These are phyloP conservation scores for Ooceraea biroi DNA, from an alignment of 1,140 invertebrate species.

Conservation along the genomic window DNA sequence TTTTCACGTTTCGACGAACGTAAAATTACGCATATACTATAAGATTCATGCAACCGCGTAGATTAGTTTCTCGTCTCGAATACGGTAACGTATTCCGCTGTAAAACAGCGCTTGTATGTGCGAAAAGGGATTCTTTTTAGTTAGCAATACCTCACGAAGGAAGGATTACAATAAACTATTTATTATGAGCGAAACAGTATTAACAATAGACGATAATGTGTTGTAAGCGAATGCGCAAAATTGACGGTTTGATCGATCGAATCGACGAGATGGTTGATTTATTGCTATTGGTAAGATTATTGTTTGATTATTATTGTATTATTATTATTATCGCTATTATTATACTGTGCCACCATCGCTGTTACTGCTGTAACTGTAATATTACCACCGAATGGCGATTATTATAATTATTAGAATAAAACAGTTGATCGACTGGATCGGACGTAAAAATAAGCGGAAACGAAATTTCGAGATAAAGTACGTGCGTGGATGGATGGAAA, in stretches of 20 bases:
- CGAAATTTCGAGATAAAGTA: slow-evolving; percentile 4
- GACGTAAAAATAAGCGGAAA: slow-evolving; percentile 14
- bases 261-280: slow-evolving; percentile 70
- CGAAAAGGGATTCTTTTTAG: background rate
- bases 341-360: background rate
- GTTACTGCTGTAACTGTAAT: background rate
- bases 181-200: slow-evolving; percentile 83
- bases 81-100: background rate
- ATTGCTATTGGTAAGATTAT: slow-evolving; percentile 56
- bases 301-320: slow-evolving; percentile 43
- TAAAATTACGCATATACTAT: background rate
- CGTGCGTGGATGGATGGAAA: background rate
- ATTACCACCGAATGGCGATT: slow-evolving; percentile 28
- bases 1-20: slow-evolving; percentile 3
- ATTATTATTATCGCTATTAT: slow-evolving; percentile 53
- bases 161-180: slow-evolving; percentile 72
- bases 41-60: background rate
- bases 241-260: slow-evolving; percentile 61
- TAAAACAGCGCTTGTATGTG: background rate
- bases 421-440: slow-evolving; percentile 23
- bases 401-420: slow-evolving; percentile 40
- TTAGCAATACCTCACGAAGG: slow-evolving; percentile 9
- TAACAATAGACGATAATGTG: slow-evolving; percentile 78
- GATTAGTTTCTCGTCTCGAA: slow-evolving; percentile 30
- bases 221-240: slow-evolving; percentile 38